phyloP scores from a whole-genome alignment of 2,113 vertebrate genomes.

The Bubalus kerabau region DNA sequence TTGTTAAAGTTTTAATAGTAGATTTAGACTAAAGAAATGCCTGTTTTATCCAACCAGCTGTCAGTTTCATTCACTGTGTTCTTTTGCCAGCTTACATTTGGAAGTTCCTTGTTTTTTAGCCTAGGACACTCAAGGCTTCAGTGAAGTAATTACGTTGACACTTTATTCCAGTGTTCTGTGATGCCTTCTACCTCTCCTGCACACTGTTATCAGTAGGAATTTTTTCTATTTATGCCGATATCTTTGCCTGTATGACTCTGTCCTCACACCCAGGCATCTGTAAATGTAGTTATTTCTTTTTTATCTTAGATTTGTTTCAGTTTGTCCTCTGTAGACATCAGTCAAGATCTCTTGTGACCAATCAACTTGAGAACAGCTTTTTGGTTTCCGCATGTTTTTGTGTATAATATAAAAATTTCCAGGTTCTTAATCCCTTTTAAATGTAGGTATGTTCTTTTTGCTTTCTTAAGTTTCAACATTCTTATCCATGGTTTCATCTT shows the following conservation, averaged over 20 bases:
- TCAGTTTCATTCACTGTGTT: not conserved
- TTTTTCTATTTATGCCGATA: not conserved
- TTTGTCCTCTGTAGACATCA: not conserved
- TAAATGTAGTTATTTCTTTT: not conserved
- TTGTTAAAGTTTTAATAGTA: not conserved
- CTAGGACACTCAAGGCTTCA: not conserved
- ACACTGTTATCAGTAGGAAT: not conserved
- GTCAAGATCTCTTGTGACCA: not conserved
- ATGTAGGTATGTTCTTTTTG: not conserved
- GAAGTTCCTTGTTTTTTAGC: not conserved
- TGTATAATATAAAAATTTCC: not conserved
- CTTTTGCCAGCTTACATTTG: constrained; percentile 19
- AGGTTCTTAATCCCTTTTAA: not conserved
- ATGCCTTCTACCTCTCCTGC: not conserved
- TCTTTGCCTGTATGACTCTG: not conserved
- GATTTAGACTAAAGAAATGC: not conserved
- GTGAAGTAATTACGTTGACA: not conserved
- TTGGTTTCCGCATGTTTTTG: constrained; percentile 25
- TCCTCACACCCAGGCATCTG: not conserved
- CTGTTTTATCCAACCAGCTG: not conserved
- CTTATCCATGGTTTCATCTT: not conserved
- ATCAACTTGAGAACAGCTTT: not conserved
- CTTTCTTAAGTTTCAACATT: constrained; percentile 21
- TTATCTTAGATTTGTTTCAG: not conserved
- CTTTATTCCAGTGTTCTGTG: constrained; percentile 2